phyloP scores from a whole-genome alignment of 2,888 invertebrate species.

The Blastobasis adustella region DNA sequence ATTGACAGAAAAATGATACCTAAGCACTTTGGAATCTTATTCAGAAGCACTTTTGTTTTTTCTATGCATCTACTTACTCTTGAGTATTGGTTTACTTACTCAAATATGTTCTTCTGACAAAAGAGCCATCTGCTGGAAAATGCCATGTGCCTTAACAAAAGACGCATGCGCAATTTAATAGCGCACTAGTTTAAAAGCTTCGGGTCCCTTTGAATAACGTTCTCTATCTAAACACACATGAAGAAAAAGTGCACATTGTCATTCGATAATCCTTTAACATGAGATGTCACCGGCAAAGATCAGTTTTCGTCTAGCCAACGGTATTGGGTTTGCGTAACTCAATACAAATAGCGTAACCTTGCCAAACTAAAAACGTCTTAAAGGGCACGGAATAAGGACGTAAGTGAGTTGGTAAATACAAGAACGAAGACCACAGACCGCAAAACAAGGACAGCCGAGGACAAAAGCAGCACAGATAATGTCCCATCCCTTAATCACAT shows the following conservation, averaged over 20 bases:
- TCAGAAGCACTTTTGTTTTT: background rate
- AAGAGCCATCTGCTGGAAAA: constrained; percentile 51
- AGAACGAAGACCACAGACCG: constrained; percentile 56
- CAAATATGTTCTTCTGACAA: constrained; percentile 44
- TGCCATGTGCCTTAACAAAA: constrained; percentile 66
- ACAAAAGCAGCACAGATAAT: constrained; percentile 64
- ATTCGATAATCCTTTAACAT: constrained; percentile 73
- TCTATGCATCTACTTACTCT: constrained; percentile 17
- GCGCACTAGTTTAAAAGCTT: constrained; percentile 62
- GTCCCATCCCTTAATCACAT: constrained; percentile 73
- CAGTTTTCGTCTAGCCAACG: constrained; percentile 68
- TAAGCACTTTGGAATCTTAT: too few relatives aligned
- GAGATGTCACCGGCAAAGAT: constrained; percentile 71
- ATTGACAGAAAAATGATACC: too few relatives aligned
- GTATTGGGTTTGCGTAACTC: constrained; percentile 71
- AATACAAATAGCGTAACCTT: constrained; percentile 46
- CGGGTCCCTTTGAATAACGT: constrained; percentile 50
- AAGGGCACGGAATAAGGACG: constrained; percentile 30
- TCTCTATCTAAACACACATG: constrained; percentile 41
- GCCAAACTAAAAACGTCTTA: constrained; percentile 27
- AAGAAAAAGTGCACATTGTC: constrained; percentile 63
- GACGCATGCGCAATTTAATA: constrained; percentile 72
- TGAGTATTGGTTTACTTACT: constrained; percentile 41
- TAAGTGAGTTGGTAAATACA: constrained; percentile 24
- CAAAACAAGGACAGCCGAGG: constrained; percentile 57